Evolutionary conservation across 2,888 invertebrate genomes (phyloP).

Genomic region (Lacanobia wlatinum): DNA sequence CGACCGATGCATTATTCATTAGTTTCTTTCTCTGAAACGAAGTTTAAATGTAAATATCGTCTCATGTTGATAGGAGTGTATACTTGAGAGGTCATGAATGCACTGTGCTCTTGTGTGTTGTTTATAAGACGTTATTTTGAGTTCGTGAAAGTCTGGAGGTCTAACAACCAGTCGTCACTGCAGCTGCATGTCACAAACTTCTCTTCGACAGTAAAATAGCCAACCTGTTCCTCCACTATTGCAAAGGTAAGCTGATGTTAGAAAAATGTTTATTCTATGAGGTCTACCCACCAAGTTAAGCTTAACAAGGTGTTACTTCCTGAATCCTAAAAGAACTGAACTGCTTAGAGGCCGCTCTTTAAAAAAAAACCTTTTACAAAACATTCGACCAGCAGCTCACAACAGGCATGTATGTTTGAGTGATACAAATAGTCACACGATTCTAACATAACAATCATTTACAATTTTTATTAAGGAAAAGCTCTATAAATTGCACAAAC

Average conservation of each 20-base stretch:
- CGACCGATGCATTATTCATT: slow-evolving; percentile 54
- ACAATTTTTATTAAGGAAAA: slow-evolving; percentile 43
- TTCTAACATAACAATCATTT: slow-evolving; percentile 43
- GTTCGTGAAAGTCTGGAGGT: not conserved
- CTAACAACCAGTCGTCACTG: not conserved
- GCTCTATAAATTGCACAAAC: slow-evolving; percentile 31
- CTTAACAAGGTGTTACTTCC: not conserved
- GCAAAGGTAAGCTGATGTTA: no score
- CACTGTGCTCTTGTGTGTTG: slow-evolving; percentile 22
- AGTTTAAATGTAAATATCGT: slow-evolving; percentile 60
- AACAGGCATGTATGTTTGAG: not conserved
- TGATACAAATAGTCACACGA: slow-evolving; percentile 41
- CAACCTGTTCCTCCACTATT: no score
- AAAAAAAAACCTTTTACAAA: not conserved
- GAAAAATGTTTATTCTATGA: no score
- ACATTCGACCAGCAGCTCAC: not conserved
- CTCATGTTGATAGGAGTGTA: slow-evolving; percentile 53
- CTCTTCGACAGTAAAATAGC: no score
- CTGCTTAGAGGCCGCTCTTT: no score
- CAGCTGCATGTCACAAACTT: no score
- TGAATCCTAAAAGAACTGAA: not conserved
- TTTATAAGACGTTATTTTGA: slow-evolving; percentile 5
- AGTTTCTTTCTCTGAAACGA: slow-evolving; percentile 53
- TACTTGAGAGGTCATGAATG: slow-evolving; percentile 49
- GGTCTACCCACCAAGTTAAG: not conserved